phyloP scores from a whole-genome alignment of 2,888 invertebrate species.

The Chymomyza procnemis region DNA sequence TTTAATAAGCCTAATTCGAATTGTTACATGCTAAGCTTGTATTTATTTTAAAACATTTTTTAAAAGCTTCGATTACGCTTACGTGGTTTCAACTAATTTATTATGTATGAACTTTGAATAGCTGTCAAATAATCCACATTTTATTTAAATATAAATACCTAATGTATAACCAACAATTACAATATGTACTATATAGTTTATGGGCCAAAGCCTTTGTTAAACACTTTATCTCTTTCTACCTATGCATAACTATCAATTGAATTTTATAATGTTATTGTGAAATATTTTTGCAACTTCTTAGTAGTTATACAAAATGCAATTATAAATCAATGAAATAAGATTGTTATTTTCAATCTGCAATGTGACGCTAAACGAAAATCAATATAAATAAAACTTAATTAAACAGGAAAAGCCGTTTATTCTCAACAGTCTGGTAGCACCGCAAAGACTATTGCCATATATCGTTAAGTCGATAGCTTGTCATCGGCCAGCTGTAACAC shows the following conservation, averaged over 20 bases:
- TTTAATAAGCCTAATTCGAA: no score
- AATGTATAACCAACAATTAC: slow-evolving; percentile 20
- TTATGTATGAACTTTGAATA: neutral
- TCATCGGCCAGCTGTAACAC: neutral
- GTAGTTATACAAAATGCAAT: slow-evolving; percentile 32
- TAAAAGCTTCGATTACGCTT: neutral
- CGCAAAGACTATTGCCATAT: neutral
- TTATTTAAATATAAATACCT: slow-evolving; percentile 14
- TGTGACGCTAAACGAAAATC: slow-evolving; percentile 35
- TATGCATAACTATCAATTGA: slow-evolving; percentile 39
- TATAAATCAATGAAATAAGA: slow-evolving; percentile 26
- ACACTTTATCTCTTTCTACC: slow-evolving; percentile 18
- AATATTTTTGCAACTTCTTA: slow-evolving; percentile 47
- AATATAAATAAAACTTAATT: neutral
- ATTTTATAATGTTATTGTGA: slow-evolving; percentile 51
- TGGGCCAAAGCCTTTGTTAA: slow-evolving; percentile 49
- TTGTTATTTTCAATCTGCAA: slow-evolving; percentile 45
- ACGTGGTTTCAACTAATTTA: neutral
- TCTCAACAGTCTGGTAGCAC: neutral
- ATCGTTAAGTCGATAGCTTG: neutral
- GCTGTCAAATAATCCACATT: neutral
- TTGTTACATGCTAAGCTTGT: neutral
- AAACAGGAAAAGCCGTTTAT: neutral
- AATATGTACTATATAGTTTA: slow-evolving; percentile 28
- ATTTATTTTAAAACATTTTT: neutral